Base-by-base conservation (phyloP, 2,888 invertebrate genomes). In the Ophion obscuratus region DNA sequence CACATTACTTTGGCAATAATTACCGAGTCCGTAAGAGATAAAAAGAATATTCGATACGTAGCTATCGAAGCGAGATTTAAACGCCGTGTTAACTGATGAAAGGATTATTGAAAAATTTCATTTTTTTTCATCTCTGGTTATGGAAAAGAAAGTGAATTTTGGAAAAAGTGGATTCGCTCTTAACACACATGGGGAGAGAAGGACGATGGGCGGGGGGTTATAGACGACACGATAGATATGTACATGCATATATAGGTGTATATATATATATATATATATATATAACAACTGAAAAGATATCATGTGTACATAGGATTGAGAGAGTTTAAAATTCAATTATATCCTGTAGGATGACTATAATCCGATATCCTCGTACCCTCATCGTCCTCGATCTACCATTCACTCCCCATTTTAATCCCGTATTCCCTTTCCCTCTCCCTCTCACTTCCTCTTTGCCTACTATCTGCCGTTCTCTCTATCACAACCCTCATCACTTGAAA, bases 251-350 rank as follows among this genome's bases (percentile, higher is more conserved):
- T 14, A 57, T n/a, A 57, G 17, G 53, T 47, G n/a, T 20, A 53
- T 66, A 24, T n/a, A 3, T 75, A 67, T 79, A 79, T 80, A 80
- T 83, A 85, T 83, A 83, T 83, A 81, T 83, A 86, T 24, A 24
- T 24, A 24, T 24, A 1, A 24, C 1, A 24, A 24, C 24, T 24
- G 24, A 24, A 24, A 24, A 86, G 86, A 86, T 86, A 86, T 85
- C 88, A 76, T 89, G 86, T 88, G 88, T 87, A 88, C 85, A 47
- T 78, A 84, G 87, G 84, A 86, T 85, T 76, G 83, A 86, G 87
- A 87, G 90, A 90, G 88, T 91, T 91, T 91, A 90, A 91, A 90
- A 90, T 91, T 91, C 91, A 90, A 91, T 91, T 91, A 91, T 87
- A 91, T 82, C 85, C 87, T 80, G 83, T 84, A 88, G 89, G 80